Base-by-base conservation (phyloP, 2,797 vertebrate genomes). In the Apodemus agrarius region DNA sequence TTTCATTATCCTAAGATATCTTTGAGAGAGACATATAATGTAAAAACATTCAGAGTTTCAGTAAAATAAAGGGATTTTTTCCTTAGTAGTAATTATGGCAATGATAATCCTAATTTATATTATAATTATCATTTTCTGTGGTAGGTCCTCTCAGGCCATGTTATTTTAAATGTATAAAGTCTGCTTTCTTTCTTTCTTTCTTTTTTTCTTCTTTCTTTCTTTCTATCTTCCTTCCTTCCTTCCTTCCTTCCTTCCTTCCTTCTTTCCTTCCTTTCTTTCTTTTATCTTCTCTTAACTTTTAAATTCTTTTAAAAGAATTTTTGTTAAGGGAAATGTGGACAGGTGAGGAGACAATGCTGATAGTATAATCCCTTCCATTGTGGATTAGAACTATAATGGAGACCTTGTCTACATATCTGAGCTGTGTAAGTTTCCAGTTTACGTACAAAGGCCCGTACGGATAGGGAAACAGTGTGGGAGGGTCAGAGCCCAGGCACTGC, bases 341-440 rank as follows among this genome's bases (percentile, higher is more conserved):
- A 61, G 82, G 65, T 91, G 94, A 93, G 40, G 94, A 94, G 40
- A 81, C 34, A 74, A 43, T 57, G 49, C 34, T 95, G 76, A 37
- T 54, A 26, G 59, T 81, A 90, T 88, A 92, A 93, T 88, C 40
- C 21, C 0, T 52, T 96, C 84, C 59, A 2, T 43, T 72, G 29
- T 59, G 89, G 72, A 85, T 94, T 91, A 69, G 65, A 93, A 52
- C 67, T 52, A 26, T 4, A 85, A 81, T 16, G 14, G 72, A 21
- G 26, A 57, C 78, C 6, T 79, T 61, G 90, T 12, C 9, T 31
- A 4, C 16, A 3, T 49, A 21, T 9, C 16, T 1, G 21, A 40
- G 85, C 67, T 1, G 4, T 22, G 65, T n/a, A 78, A 57, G 72
- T 69, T 84, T 57, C 17, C 34, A 40, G 29, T n/a, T 40, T n/a